phyloP scores from a whole-genome alignment of 2,888 invertebrate genomes.

The Lasioglossum vierecki region DNA sequence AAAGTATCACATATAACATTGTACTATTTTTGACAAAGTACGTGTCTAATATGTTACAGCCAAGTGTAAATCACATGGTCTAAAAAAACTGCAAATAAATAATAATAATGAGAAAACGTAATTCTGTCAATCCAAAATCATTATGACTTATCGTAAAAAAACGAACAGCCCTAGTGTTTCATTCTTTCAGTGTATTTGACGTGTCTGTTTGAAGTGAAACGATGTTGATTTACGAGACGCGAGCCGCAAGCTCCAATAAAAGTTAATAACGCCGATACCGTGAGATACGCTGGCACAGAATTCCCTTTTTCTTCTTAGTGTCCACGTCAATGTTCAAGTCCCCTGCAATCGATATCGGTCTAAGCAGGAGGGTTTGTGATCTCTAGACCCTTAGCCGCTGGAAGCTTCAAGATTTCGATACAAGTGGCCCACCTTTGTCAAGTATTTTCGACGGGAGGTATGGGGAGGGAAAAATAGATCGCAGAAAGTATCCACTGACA shows the following conservation, averaged over 20 bases:
- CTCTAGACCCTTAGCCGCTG: slow-evolving; percentile 37
- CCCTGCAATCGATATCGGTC: slow-evolving; percentile 55
- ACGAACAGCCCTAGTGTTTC: background rate
- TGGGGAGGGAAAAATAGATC: slow-evolving; percentile 32
- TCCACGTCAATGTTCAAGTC: slow-evolving; percentile 3
- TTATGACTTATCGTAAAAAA: background rate
- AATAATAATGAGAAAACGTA: too few species aligned
- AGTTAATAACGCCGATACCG: slow-evolving; percentile 6
- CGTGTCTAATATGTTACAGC: too few species aligned
- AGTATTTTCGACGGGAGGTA: slow-evolving; percentile 38
- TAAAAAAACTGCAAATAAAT: too few species aligned
- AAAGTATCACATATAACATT: too few species aligned
- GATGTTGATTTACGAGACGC: background rate
- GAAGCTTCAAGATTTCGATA: slow-evolving; percentile 35
- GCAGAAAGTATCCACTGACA: slow-evolving; percentile 19
- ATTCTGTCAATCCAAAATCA: background rate
- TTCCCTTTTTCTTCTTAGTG: slow-evolving; percentile 13
- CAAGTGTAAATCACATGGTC: too few species aligned
- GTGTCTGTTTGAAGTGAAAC: background rate
- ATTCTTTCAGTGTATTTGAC: too few species aligned
- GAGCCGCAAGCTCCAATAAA: background rate
- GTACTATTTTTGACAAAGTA: too few species aligned
- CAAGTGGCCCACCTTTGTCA: slow-evolving; percentile 58
- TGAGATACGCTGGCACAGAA: slow-evolving; percentile 3
- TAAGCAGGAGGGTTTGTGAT: slow-evolving; percentile 42